Evolutionary conservation across 2,888 invertebrate genomes (phyloP), one percentile per base, ranked within the genome.

Genomic region (Lasiommata megera): DNA sequence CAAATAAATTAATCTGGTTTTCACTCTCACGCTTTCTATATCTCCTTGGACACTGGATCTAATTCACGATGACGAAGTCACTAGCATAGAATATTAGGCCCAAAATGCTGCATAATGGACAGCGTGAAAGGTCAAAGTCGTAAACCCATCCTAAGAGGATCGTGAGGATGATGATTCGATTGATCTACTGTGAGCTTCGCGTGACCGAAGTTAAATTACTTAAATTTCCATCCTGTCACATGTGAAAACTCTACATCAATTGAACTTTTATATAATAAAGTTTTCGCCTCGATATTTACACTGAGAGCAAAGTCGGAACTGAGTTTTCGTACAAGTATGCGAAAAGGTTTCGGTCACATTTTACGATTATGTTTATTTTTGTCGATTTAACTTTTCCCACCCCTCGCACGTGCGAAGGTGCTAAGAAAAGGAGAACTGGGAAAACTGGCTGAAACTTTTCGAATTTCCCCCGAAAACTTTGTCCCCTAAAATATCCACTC

Each of bases 361-460:
- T 67, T 61, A 64, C 60, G 61, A 63, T 65, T 57, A 59, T 51
- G 60, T 61, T 55, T 63, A 63, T 65, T 64, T 61, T 67, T 60
- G 60, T 59, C 58, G 17, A 62, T 57, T 62, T 56, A 61, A 64
- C 52, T 59, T 48, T 62, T 50, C 47, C 50, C 53, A 55, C 54
- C 61, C 48, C 44, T 57, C 57, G 65, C 70, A 73, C 72, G 73
- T 70, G 68, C 72, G 64, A 70, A 67, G 64, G 56, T 57, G 52
- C 60, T 50, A 50, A 58, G 58, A 43, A 64, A 62, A 55, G 55
- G 52, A 52, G 31, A 47, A 47, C 59, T 47, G 52, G 52, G 63
- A 65, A 65, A 66, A 66, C 66, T 31, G 66, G 68, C 61, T 56
- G 70, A 76, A 75, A 64, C 73, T 72, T 68, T 65, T 50, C 60